Evolutionary conservation across 2,888 invertebrate species (phyloP), one percentile per base, ranked within the genome.

Genomic region (Chalcis sispes): DNA sequence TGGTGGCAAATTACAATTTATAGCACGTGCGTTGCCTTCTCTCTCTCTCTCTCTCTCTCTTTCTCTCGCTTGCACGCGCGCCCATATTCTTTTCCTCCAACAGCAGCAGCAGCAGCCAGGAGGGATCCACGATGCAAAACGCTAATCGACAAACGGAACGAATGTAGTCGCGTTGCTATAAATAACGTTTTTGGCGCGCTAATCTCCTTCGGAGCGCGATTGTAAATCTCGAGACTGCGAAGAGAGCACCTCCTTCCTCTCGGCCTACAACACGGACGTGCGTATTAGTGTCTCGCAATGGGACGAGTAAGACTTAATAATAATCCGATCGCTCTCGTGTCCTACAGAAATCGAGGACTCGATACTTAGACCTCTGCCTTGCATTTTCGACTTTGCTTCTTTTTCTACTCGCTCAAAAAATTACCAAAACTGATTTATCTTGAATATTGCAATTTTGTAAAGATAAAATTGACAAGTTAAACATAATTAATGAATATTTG

Each of bases 131-230:
- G n/a, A n/a, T n/a, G 46, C 50, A 42, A 66, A 61, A 46, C 74
- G 74, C 74, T 75, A 82, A 83, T 82, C 84, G 85, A 83, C 85
- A 80, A 80, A 82, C 83, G 85, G 83, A 84, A 85, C 85, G 83
- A 85, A 84, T 82, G 73, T 79, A 74, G 69, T 61, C 75, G 77
- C 73, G 72, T 46, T 74, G 67, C 79, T 75, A 83, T 83, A 82
- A 83, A 83, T 83, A 82, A 81, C 75, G 75, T 79, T 82, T 83
- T 85, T 80, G 80, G 78, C 79, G 62, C 61, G 67, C 56, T 58
- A 56, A 72, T 71, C 72, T 56, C 72, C 67, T 69, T 69, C 27
- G 23, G 61, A 13, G 42, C 69, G 25, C 65, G 78, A 77, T 62
- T 72, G 75, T 79, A 75, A 75, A 75, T 75, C 79, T 77, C 74